phyloP scores from a whole-genome alignment of 1,140 invertebrate genomes.

The Pogonus chalceus region DNA sequence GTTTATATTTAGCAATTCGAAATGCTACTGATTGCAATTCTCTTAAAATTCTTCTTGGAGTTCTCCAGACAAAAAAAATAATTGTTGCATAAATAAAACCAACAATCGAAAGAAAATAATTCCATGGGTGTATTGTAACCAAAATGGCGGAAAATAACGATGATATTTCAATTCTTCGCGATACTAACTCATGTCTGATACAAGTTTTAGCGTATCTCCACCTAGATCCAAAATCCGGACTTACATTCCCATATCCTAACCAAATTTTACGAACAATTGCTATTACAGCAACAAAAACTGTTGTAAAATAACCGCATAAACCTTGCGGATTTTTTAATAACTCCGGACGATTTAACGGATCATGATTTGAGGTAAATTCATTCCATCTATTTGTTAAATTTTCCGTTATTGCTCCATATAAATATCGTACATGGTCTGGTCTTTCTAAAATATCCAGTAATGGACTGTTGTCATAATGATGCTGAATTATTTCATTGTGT shows the following conservation, averaged over 20 bases:
- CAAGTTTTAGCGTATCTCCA: slow-evolving; percentile 31
- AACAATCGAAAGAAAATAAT: slow-evolving; percentile 27
- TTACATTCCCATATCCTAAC: slow-evolving; percentile 31
- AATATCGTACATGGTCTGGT: slow-evolving; percentile 51
- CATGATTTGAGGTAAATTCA: slow-evolving; percentile 65
- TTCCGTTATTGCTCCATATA: slow-evolving; percentile 55
- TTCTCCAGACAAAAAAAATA: slow-evolving; percentile 29
- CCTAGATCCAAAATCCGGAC: slow-evolving; percentile 25
- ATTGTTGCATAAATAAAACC: slow-evolving; percentile 29
- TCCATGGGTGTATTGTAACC: slow-evolving; percentile 35
- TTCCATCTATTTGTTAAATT: slow-evolving; percentile 66
- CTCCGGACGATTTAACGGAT: slow-evolving; percentile 59
- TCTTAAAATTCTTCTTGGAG: slow-evolving; percentile 34
- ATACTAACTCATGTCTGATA: slow-evolving; percentile 27
- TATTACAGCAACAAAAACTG: slow-evolving; percentile 45
- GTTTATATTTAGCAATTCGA: slow-evolving; percentile 24
- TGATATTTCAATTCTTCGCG: neutral
- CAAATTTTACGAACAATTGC: slow-evolving; percentile 47
- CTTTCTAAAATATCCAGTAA: slow-evolving; percentile 46
- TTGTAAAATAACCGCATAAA: slow-evolving; percentile 46
- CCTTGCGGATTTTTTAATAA: slow-evolving; percentile 49
- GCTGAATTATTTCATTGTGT: slow-evolving; percentile 16
- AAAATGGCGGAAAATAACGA: slow-evolving; percentile 29
- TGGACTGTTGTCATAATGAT: slow-evolving; percentile 31
- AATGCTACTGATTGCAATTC: slow-evolving; percentile 35